Conservation (phyloP, 2,113 vertebrate species). For the Rhodinocichla rosea region DNA sequence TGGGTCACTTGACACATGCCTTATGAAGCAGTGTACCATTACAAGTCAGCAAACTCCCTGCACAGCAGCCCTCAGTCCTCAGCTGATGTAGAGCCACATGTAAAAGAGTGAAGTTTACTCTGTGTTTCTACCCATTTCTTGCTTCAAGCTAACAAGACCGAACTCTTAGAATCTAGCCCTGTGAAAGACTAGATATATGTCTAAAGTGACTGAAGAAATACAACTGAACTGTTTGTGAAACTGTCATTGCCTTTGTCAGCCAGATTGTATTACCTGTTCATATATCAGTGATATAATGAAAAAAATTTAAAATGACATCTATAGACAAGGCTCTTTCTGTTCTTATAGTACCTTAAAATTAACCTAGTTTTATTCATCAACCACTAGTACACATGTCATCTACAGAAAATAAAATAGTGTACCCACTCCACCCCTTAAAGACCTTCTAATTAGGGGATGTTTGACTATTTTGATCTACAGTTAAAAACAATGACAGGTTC, state of each 20-base stretch:
- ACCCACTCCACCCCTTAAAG: background rate
- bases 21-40: background rate
- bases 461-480: background rate
- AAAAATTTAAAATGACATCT: background rate
- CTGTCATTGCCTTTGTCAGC: background rate
- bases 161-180: background rate
- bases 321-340: background rate
- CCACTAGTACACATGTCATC: background rate
- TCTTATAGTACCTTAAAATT: background rate
- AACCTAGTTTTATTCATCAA: background rate
- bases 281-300: background rate
- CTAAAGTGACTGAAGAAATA: background rate
- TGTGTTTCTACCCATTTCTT: background rate
- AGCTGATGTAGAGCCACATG: background rate
- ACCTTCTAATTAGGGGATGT: background rate
- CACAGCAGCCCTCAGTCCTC: background rate
- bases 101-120: background rate
- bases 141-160: background rate
- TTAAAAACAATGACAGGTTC: background rate
- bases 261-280: background rate
- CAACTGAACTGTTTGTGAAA: background rate
- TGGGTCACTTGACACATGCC: background rate
- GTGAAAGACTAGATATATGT: background rate
- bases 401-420: background rate
- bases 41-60: background rate